Evolutionary conservation across 1,140 invertebrate genomes (phyloP).

Genomic region (Heliconius eleuchia): DNA sequence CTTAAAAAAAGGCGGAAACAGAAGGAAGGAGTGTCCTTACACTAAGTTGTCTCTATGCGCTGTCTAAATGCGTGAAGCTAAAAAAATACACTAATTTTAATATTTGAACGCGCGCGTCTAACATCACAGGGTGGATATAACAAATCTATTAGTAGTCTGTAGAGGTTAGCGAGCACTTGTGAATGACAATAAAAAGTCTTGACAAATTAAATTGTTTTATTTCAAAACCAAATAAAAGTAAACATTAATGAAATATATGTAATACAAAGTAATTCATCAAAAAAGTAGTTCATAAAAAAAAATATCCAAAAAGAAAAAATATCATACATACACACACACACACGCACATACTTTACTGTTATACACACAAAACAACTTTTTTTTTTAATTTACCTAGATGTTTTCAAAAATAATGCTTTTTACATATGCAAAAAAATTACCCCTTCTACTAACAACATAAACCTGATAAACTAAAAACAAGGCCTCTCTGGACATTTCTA

Average conservation of each 20-base stretch:
- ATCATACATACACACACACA: background rate
- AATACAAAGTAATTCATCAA: background rate
- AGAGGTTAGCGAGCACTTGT: slow-evolving; percentile 68
- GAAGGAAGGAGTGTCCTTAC: background rate
- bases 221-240: background rate
- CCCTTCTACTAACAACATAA: too few relatives aligned
- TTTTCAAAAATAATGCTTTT: too few relatives aligned
- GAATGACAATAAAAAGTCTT: slow-evolving; percentile 77
- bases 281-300: background rate
- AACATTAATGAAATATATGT: background rate
- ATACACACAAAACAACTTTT: too few relatives aligned
- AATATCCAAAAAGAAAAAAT: background rate
- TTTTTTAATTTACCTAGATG: too few relatives aligned
- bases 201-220: slow-evolving; percentile 37
- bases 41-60: background rate
- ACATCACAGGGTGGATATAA: background rate
- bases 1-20: background rate
- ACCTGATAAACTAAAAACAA: too few relatives aligned
- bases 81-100: background rate
- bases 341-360: too few relatives aligned
- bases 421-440: too few relatives aligned
- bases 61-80: background rate
- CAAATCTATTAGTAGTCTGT: slow-evolving; percentile 23
- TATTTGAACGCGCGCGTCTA: background rate
- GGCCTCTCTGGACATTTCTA: too few relatives aligned